Percentiles rank a stretch among this genome's conserved stretches.
These are phyloP conservation scores for Glareola pratincola DNA, from an alignment of 2,113 vertebrate species.

Conservation along the genomic window DNA sequence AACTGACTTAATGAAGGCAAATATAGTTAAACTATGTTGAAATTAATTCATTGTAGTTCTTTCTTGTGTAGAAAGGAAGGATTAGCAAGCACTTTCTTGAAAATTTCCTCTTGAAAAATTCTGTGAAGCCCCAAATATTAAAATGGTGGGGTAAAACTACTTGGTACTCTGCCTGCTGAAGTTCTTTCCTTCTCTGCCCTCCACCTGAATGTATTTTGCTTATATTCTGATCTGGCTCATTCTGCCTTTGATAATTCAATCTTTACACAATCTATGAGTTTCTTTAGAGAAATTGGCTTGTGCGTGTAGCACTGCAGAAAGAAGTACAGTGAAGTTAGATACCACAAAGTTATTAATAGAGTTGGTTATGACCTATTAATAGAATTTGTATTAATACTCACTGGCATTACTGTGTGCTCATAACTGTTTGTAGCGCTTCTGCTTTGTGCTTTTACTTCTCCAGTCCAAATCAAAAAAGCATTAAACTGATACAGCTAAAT, in stretches of 20 bases:
- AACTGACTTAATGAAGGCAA: neutral
- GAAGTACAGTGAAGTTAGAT: neutral
- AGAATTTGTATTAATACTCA: conserved; percentile 3
- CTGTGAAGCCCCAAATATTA: neutral
- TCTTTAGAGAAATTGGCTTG: neutral
- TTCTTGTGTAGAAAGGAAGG: neutral
- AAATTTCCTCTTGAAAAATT: neutral
- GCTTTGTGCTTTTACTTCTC: neutral
- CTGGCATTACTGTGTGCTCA: neutral
- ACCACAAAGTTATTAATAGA: conserved; percentile 13
- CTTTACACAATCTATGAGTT: neutral
- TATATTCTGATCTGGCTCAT: neutral
- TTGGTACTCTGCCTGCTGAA: neutral
- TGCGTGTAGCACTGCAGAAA: neutral
- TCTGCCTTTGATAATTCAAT: neutral
- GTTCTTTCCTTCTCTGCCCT: neutral
- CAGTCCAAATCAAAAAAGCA: neutral
- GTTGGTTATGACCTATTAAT: conserved; percentile 24
- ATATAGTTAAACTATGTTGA: neutral
- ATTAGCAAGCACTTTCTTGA: neutral
- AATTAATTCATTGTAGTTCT: neutral
- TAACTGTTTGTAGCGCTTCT: neutral
- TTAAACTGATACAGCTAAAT: neutral
- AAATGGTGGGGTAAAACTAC: neutral
- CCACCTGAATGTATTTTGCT: neutral